Evolutionary conservation across 2,113 vertebrate genomes (phyloP), one percentile per base, ranked within the genome.

Genomic region (Choloepus hoffmanni): DNA sequence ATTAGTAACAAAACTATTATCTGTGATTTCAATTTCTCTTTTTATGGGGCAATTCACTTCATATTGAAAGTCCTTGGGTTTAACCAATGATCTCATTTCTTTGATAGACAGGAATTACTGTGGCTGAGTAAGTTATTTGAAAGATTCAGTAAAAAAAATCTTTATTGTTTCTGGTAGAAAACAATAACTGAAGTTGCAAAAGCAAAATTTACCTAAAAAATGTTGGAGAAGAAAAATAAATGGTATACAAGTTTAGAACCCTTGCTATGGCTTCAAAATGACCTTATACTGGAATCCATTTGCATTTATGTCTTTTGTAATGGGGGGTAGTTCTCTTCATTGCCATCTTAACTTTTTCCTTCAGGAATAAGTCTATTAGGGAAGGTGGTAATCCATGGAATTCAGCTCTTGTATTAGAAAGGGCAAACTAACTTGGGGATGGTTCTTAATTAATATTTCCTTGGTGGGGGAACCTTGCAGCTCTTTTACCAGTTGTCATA

Each of bases 291-390:
- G 13, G 76, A 87, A 60, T 95, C 33, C 68, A 5, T 88, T 94
- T 95, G 90, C 84, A 87, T 95, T 89, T 79, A 67, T 95, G 82
- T 95, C 48, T 73, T 79, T 77, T 68, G 16, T 60, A n/a, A 30
- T 90, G 65, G 28, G 28, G 24, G 18, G 43, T 68, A 43, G 72
- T 63, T 68, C 55, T 67, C 28, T 92, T 84, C 60, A 11, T 14
- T 68, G 48, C 65, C 92, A 36, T 92, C 60, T 93, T 30, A 65
- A 18, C 4, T 55, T 77, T 45, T 95, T 92, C 33, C 63, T 77
- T 33, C 36, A 85, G 79, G 5, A 65, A 48, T 68, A 58, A 83
- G 21, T 48, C 36, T 19, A 36, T 43, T 50, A 18, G 67, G 94
- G 77, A 90, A 50, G 23, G 0, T 81, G 62, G 85, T 83, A 94